Evolutionary conservation across 2,797 vertebrate species (phyloP).

Genomic region (Spea hammondii): DNA sequence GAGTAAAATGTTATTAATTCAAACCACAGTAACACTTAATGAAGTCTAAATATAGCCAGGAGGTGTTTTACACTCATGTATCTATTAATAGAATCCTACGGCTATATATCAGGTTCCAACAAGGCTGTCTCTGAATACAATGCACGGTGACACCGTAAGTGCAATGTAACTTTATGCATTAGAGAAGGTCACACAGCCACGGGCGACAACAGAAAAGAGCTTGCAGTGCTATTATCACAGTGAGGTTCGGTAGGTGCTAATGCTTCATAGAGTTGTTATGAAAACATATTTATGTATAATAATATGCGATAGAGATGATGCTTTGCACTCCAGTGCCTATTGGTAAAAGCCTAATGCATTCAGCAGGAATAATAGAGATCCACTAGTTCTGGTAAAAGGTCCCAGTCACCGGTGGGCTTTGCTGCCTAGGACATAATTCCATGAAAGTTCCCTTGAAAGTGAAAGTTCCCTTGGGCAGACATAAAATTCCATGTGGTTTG

Average conservation of each 20-base stretch:
- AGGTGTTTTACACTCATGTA: not conserved
- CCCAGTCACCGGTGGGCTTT: too few species aligned
- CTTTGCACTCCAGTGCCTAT: too few species aligned
- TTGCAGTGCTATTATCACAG: slow-evolving; percentile 5
- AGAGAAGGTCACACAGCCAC: slow-evolving; percentile 35
- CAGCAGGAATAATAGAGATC: too few species aligned
- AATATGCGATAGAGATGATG: too few species aligned
- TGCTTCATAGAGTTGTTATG: not conserved
- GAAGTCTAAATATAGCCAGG: not conserved
- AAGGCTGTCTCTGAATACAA: slow-evolving; percentile 26
- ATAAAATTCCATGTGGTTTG: too few species aligned
- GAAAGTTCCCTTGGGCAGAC: too few species aligned
- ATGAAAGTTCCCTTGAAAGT: too few species aligned
- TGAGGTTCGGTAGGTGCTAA: not conserved
- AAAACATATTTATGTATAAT: not conserved
- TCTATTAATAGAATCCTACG: slow-evolving; percentile 26
- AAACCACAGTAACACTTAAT: not conserved
- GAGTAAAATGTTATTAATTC: too few species aligned
- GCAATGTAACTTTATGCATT: slow-evolving; percentile 17
- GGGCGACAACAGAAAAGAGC: not conserved
- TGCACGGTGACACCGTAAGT: slow-evolving; percentile 13
- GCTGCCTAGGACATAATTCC: too few species aligned
- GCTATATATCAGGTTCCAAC: slow-evolving; percentile 28
- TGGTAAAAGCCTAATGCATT: too few species aligned
- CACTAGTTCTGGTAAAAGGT: too few species aligned